These are phyloP conservation scores for Cinara cedri DNA, from an alignment of 2,888 invertebrate genomes.

Conservation along the genomic window DNA sequence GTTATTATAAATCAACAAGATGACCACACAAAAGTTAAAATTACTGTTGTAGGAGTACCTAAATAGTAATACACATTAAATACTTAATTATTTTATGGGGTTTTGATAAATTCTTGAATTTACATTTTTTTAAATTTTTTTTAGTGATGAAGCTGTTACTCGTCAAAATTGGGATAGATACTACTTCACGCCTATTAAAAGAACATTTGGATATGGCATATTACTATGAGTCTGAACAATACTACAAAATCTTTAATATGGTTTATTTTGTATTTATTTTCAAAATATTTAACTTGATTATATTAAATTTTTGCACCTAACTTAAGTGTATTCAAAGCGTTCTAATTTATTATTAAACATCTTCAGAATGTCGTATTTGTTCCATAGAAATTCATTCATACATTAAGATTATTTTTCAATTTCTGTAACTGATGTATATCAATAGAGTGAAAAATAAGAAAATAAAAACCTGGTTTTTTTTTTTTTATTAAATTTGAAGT, in stretches of 20 bases:
- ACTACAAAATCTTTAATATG: constrained; percentile 26
- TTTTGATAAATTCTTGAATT: constrained; percentile 41
- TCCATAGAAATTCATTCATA: neutral
- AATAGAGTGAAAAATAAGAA: constrained; percentile 3
- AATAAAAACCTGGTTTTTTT: constrained; percentile 27
- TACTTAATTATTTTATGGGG: neutral
- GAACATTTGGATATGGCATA: constrained; percentile 78
- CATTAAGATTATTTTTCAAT: constrained; percentile 20
- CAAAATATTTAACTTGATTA: constrained; percentile 22
- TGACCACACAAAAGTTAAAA: constrained; percentile 82
- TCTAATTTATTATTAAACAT: neutral
- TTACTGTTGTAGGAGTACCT: constrained; percentile 87
- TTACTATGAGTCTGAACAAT: constrained; percentile 52
- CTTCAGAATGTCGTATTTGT: neutral
- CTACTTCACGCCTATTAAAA: constrained; percentile 94
- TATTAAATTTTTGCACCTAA: constrained; percentile 3
- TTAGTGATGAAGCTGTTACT: constrained; percentile 77
- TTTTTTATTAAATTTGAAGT: neutral
- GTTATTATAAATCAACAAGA: constrained; percentile 85
- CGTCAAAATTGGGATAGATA: constrained; percentile 89
- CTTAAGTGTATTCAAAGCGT: neutral
- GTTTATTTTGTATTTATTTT: constrained; percentile 40
- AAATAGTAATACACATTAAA: constrained; percentile 64
- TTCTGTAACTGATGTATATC: constrained; percentile 14
- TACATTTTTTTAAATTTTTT: constrained; percentile 58